Evolutionary conservation across 2,797 vertebrate genomes (phyloP).

Genomic region (Cyprinodon diabolis): DNA sequence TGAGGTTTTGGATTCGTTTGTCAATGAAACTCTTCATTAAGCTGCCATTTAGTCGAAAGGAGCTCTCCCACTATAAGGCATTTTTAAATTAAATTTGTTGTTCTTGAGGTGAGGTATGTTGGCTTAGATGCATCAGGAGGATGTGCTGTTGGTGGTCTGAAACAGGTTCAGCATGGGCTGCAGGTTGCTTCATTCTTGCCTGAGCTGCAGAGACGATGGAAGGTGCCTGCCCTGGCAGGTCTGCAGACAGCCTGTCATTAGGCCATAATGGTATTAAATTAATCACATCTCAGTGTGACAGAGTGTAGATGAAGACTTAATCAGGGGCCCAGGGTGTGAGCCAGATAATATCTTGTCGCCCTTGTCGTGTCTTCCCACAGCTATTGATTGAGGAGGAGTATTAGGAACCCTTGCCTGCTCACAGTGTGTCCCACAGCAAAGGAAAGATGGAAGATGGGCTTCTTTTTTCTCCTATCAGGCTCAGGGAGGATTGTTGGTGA

Average conservation of each 20-base stretch:
- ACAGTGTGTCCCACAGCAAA: constrained; percentile 65
- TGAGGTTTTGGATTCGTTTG: neutral
- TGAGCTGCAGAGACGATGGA: constrained; percentile 46
- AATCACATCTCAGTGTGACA: constrained; percentile 86
- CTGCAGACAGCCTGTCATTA: constrained; percentile 86
- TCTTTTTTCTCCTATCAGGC: constrained; percentile 29
- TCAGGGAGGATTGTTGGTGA: constrained; percentile 27
- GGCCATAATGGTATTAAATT: constrained; percentile 88
- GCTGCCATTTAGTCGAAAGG: neutral
- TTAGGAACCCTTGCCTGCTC: constrained; percentile 78
- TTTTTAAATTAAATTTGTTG: constrained; percentile 38
- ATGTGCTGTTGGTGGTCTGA: constrained; percentile 41
- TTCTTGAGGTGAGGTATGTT: constrained; percentile 60
- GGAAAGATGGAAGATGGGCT: constrained; percentile 57
- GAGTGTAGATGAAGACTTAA: constrained; percentile 87
- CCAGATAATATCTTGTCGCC: constrained; percentile 88
- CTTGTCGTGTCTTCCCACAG: constrained; percentile 84
- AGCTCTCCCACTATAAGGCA: too few relatives aligned
- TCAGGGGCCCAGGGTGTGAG: constrained; percentile 84
- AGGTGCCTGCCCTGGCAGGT: constrained; percentile 68
- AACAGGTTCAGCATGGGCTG: constrained; percentile 47
- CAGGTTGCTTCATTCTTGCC: constrained; percentile 56
- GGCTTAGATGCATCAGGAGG: constrained; percentile 40
- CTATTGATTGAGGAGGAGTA: constrained; percentile 84
- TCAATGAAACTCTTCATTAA: too few relatives aligned